A percentile compares a stretch with the other conserved stretches of the same genome.
Evolutionary conservation across 2,113 vertebrate genomes (phyloP).

Genomic region (Progne subis): DNA sequence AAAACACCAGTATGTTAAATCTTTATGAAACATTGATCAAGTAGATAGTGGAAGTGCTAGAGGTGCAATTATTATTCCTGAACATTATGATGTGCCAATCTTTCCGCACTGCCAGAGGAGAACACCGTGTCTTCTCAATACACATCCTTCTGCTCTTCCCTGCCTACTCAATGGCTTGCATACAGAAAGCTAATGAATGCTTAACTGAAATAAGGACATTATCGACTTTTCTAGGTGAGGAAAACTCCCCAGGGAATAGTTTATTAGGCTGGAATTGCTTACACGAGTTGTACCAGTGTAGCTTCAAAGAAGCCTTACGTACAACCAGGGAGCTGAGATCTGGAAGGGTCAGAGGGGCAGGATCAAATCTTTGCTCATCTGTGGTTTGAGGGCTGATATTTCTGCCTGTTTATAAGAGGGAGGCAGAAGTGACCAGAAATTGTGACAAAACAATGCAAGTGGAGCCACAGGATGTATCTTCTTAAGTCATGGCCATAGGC

Average conservation of each 20-base stretch:
- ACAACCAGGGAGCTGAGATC: not conserved
- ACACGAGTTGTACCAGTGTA: not conserved
- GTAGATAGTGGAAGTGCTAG: not conserved
- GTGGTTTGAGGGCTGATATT: not conserved
- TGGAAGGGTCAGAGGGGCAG: not conserved
- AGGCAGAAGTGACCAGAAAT: not conserved
- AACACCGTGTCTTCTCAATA: not conserved
- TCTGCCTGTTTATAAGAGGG: not conserved
- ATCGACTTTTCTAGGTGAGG: not conserved
- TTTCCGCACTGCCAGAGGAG: not conserved
- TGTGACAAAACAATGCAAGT: not conserved
- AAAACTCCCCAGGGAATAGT: not conserved
- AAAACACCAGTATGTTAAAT: not conserved
- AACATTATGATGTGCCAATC: not conserved
- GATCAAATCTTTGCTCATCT: not conserved
- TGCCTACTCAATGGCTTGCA: not conserved
- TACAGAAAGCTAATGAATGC: not conserved
- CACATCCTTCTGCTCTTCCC: not conserved
- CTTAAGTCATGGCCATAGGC: not conserved
- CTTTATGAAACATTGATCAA: not conserved
- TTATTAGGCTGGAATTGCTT: not conserved
- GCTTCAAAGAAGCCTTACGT: not conserved
- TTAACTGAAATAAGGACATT: not conserved
- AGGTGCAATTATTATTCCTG: constrained; percentile 5
- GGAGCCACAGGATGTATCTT: not conserved